Percentiles rank a stretch among this genome's conserved stretches.
phyloP scores from a whole-genome alignment of 2,797 vertebrate genomes.

The Cyclopterus lumpus region DNA sequence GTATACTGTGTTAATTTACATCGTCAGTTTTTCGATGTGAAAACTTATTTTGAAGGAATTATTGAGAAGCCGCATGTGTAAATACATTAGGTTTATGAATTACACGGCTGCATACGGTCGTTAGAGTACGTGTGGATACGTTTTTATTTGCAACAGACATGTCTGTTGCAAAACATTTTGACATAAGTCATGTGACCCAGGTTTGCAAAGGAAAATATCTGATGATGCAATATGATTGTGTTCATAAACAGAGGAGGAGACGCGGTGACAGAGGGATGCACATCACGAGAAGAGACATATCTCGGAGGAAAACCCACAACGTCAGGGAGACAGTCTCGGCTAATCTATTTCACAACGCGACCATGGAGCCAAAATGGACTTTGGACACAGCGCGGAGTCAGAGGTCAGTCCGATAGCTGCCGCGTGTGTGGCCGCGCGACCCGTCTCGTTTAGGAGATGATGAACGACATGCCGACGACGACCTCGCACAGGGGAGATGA shows the following conservation, averaged over 20 bases:
- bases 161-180: neutral
- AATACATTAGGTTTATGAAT: neutral
- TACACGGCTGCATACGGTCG: neutral
- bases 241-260: neutral
- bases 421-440: conserved; percentile 52
- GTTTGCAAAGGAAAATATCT: neutral
- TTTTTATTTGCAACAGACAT: too few species aligned
- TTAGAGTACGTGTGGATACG: neutral
- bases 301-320: neutral
- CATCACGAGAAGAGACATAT: neutral
- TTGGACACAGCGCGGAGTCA: conserved; percentile 71
- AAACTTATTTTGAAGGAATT: conserved; percentile 47
- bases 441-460: conserved; percentile 20
- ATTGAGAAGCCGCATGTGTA: neutral
- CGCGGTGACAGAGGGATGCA: neutral
- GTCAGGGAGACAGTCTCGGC: conserved; percentile 3
- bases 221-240: neutral
- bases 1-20: neutral
- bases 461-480: neutral
- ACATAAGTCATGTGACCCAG: neutral
- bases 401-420: conserved; percentile 73
- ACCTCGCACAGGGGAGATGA: neutral
- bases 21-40: neutral
- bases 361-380: conserved; percentile 59
- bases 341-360: conserved; percentile 61